Evolutionary conservation across 2,797 vertebrate species (phyloP).

Genomic region (Novumbra hubbsi): DNA sequence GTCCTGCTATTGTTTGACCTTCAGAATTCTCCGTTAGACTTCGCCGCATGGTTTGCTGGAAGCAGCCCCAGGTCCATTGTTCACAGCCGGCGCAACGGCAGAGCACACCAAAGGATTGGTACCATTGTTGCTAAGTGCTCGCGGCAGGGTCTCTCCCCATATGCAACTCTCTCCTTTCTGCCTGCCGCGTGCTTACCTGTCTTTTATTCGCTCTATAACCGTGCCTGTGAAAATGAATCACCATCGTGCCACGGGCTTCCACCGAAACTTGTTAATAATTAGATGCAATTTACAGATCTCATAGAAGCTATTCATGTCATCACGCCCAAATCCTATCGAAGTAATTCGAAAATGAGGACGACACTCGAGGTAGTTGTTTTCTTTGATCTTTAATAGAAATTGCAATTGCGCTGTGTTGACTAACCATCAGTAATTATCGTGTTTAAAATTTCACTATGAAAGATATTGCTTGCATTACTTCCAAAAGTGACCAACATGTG

Average conservation of each 20-base stretch:
- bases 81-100: constrained; percentile 45
- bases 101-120: constrained; percentile 40
- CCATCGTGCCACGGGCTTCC: not conserved
- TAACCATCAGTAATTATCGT: constrained; percentile 1
- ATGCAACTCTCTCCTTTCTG: constrained; percentile 22
- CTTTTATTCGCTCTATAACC: constrained; percentile 22
- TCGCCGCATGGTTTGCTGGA: constrained; percentile 21
- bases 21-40: constrained; percentile 48
- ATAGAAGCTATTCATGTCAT: constrained; percentile 9
- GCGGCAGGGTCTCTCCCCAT: constrained; percentile 45
- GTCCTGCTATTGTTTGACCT: constrained; percentile 71
- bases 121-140: constrained; percentile 65
- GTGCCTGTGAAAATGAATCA: constrained; percentile 24
- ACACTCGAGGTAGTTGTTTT: not conserved
- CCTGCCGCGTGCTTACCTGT: constrained; percentile 44
- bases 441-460: not conserved
- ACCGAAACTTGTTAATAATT: constrained; percentile 28
- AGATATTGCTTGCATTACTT: constrained; percentile 7
- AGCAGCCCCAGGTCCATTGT: constrained; percentile 65
- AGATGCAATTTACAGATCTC: constrained; percentile 20
- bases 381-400: not conserved
- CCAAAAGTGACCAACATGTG: not conserved
- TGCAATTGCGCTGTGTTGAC: not conserved
- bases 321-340: not conserved
- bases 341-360: not conserved